phyloP scores from a whole-genome alignment of 35 echinoderm and acorn worm species.

The Patiria miniata region DNA sequence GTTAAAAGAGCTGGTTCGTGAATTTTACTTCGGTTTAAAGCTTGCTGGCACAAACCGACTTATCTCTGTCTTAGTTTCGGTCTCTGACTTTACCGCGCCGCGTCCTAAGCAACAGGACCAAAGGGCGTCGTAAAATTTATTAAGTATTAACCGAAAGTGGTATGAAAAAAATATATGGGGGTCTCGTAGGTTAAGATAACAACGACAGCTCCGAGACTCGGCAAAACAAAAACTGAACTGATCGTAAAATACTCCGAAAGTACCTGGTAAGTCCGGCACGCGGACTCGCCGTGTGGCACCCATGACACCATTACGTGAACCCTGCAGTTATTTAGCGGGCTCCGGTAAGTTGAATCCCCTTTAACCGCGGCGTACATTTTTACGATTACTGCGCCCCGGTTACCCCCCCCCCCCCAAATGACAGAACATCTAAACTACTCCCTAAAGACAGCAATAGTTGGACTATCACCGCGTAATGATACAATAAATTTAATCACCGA shows the following conservation, averaged over 20 bases:
- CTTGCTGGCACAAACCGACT: too few relatives aligned
- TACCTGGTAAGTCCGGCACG: neutral
- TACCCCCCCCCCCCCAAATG: too few relatives aligned
- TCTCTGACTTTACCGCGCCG: neutral
- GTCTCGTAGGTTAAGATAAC: slow-evolving; percentile 3
- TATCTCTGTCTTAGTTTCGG: too few relatives aligned
- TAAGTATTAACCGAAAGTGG: slow-evolving; percentile 5
- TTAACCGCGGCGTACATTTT: too few relatives aligned
- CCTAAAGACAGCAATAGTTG: too few relatives aligned
- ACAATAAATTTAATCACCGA: too few relatives aligned
- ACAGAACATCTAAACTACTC: too few relatives aligned
- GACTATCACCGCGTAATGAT: too few relatives aligned
- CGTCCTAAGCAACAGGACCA: neutral
- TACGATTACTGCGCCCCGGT: too few relatives aligned
- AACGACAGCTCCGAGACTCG: neutral
- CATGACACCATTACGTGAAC: slow-evolving; percentile 1
- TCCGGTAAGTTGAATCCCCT: too few relatives aligned
- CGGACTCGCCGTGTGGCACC: neutral
- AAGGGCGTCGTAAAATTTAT: slow-evolving; percentile 12
- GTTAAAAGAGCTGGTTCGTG: too few relatives aligned
- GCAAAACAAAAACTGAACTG: slow-evolving; percentile 19
- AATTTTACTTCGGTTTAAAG: too few relatives aligned
- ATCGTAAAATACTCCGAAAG: slow-evolving; percentile 4
- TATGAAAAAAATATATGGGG: neutral
- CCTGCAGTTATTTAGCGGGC: neutral